Evolutionary conservation across 2,797 vertebrate genomes (phyloP), one percentile per base, ranked within the genome.

Genomic region (Anolis apletophallus): DNA sequence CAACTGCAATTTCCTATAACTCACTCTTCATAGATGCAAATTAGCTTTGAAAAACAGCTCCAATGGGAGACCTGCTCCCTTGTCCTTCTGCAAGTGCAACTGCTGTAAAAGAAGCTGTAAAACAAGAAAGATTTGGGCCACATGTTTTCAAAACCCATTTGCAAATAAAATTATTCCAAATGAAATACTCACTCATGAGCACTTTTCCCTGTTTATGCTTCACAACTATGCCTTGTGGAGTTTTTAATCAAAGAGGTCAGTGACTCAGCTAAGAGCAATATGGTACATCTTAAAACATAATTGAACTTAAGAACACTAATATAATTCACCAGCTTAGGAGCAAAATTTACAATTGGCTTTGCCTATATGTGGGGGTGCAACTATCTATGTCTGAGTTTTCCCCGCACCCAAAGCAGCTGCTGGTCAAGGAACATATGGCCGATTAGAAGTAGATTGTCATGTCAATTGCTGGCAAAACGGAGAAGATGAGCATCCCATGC

Each of bases 341-440:
- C 68, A n/a, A 71, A 68, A 83, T 52, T 69, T 16, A 83, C 75
- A 79, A 83, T 87, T 83, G 75, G 54, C 57, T 87, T 79, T 87
- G 52, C 34, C 75, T 55, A 79, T 34, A 73, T 72, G 67, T 40
- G 32, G 81, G 61, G 76, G 76, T 71, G 13, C 76, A 85, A 61
- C 36, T 61, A 83, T 54, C 64, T 68, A 36, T 21, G 19, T 34
- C 34, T 82, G 34, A 71, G 29, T 40, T 73, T 73, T 83, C 57
- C 54, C 75, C 16, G 36, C 55, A 77, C 75, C 57, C 75, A 87
- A 61, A 79, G 34, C 76, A 87, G 55, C 75, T 80, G 81, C 12
- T 75, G 72, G 9, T 52, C 23, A 73, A 67, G 19, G 29, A 80
- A 61, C 76, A 85, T 85, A 85, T 80, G 84, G 74, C 16, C 36